phyloP scores from a whole-genome alignment of 2,797 vertebrate genomes.

The Myotis myotis region DNA sequence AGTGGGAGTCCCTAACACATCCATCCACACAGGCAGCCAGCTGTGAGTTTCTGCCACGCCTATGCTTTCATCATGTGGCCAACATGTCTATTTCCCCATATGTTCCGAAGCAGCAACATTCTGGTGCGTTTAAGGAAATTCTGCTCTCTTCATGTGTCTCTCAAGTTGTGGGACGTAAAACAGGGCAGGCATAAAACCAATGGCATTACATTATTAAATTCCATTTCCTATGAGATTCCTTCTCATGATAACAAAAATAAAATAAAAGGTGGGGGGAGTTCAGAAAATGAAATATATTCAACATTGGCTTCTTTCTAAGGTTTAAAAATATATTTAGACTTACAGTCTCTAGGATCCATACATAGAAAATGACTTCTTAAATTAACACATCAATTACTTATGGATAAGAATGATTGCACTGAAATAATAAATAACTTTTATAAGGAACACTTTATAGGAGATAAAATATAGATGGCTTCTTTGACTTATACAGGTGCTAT shows the following conservation, averaged over 20 bases:
- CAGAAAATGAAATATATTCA: constrained; percentile 8
- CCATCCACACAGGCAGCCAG: background rate
- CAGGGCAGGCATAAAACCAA: constrained; percentile 12
- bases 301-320: background rate
- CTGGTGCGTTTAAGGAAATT: background rate
- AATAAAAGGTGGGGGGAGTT: background rate
- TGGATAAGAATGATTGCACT: background rate
- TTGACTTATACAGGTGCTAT: constrained; percentile 12
- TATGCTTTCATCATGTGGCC: background rate
- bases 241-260: background rate
- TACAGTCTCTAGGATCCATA: background rate
- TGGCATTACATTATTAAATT: constrained; percentile 22
- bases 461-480: constrained; percentile 50
- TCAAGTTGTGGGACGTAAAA: background rate
- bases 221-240: background rate
- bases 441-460: constrained; percentile 25
- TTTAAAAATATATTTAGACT: constrained; percentile 48
- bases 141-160: background rate
- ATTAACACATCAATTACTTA: constrained; percentile 50
- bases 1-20: background rate
- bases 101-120: background rate
- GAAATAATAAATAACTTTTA: constrained; percentile 24
- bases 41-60: background rate
- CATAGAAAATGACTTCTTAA: constrained; percentile 30
- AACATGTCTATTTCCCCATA: background rate